A percentile compares a stretch with the other conserved stretches of the same genome.
phyloP scores from a whole-genome alignment of 2,797 vertebrate genomes.

The Molothrus aeneus region DNA sequence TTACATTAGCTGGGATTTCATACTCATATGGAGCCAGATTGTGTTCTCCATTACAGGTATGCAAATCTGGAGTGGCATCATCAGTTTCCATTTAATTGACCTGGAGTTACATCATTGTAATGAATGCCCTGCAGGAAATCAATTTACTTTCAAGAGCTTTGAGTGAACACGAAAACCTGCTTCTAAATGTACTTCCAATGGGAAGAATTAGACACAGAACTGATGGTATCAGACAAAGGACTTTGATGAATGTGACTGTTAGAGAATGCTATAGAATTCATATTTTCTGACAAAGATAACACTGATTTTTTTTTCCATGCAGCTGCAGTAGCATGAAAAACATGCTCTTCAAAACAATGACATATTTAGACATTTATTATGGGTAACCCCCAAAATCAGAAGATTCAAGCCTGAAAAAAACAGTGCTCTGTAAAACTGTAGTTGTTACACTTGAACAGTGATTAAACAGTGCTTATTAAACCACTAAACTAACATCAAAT shows the following conservation, averaged over 20 bases:
- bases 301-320: not conserved
- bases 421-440: not conserved
- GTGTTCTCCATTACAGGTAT: not conserved
- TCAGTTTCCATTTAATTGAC: conserved; percentile 2
- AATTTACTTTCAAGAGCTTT: conserved; percentile 39
- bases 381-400: not conserved
- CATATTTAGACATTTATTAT: not conserved
- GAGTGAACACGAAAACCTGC: conserved; percentile 13
- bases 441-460: not conserved
- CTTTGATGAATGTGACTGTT: conserved; percentile 11
- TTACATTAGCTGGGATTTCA: not conserved
- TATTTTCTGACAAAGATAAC: not conserved
- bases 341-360: not conserved
- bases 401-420: not conserved
- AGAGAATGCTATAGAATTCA: not conserved
- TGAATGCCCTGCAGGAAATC: not conserved
- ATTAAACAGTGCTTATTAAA: not conserved
- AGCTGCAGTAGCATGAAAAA: not conserved
- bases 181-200: conserved; percentile 1
- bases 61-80: not conserved
- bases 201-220: not conserved
- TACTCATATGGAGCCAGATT: rapidly evolving
- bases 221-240: conserved; percentile 23
- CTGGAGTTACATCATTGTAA: conserved; percentile 7
- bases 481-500: not conserved